These are phyloP conservation scores for Palythoa heliodiscus DNA, from an alignment of 92 coral and sea anemone species.

Conservation along the genomic window DNA sequence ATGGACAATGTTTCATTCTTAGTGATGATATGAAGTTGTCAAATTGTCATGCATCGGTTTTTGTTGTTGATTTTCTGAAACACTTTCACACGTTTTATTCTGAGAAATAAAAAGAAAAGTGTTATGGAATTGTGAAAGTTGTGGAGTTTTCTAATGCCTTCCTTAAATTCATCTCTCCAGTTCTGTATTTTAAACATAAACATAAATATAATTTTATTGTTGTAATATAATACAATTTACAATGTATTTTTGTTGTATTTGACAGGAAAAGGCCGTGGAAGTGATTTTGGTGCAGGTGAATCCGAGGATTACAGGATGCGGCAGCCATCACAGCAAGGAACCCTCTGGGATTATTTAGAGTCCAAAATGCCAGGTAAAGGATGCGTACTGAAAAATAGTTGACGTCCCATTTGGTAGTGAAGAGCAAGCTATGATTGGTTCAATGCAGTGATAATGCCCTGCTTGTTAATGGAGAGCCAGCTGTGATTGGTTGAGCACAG, in stretches of 20 bases:
- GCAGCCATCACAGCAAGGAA: slow-evolving; percentile 89
- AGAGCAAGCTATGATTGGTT: neutral
- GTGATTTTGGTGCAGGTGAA: slow-evolving; percentile 61
- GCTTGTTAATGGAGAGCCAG: too few relatives aligned
- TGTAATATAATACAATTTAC: too few relatives aligned
- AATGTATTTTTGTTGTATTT: neutral
- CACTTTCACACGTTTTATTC: too few relatives aligned
- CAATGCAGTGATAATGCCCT: too few relatives aligned
- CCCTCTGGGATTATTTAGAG: slow-evolving; percentile 92
- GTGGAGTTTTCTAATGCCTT: neutral
- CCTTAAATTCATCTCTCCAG: neutral
- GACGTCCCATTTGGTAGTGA: neutral
- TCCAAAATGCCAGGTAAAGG: slow-evolving; percentile 65
- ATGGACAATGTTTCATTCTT: too few relatives aligned
- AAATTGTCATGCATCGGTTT: too few relatives aligned
- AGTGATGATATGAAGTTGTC: too few relatives aligned
- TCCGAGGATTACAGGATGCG: slow-evolving; percentile 77
- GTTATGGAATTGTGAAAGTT: neutral
- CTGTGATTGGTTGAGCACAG: too few relatives aligned
- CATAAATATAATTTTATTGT: too few relatives aligned
- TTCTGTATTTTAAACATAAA: too few relatives aligned
- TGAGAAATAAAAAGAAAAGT: too few relatives aligned
- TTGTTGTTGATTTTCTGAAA: too few relatives aligned
- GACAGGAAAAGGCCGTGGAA: slow-evolving; percentile 73
- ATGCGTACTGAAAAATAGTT: neutral